Conservation (phyloP, 2,888 invertebrate species). For the Melolontha melolontha region DNA sequence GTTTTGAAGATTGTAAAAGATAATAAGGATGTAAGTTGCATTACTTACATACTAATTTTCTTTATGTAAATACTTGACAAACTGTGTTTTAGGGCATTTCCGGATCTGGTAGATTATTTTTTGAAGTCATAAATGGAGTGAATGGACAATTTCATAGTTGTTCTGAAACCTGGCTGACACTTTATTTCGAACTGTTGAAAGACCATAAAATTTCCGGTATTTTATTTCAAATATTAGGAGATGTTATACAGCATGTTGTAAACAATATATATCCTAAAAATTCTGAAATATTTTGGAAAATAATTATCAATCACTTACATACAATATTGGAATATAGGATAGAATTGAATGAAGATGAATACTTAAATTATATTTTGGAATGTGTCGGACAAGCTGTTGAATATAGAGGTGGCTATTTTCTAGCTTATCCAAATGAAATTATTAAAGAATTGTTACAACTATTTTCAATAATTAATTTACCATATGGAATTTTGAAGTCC, state of each 20-base stretch:
- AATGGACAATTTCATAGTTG: constrained; percentile 88
- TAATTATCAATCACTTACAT: constrained; percentile 63
- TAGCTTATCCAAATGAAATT: constrained; percentile 72
- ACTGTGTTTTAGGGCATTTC: constrained; percentile 72
- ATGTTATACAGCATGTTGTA: constrained; percentile 74
- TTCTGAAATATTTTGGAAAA: constrained; percentile 76
- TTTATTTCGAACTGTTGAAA: constrained; percentile 74
- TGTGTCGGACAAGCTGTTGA: constrained; percentile 73
- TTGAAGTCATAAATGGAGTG: constrained; percentile 89
- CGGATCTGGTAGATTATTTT: constrained; percentile 89
- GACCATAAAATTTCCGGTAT: constrained; percentile 69
- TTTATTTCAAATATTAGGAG: constrained; percentile 74
- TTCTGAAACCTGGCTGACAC: constrained; percentile 76
- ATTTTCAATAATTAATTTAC: constrained; percentile 64
- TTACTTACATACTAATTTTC: not conserved
- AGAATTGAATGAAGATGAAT: constrained; percentile 46
- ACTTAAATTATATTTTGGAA: constrained; percentile 67
- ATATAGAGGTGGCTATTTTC: constrained; percentile 74
- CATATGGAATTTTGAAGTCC: constrained; percentile 67
- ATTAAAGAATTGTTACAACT: constrained; percentile 70
- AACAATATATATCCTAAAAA: constrained; percentile 74
- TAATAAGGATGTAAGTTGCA: constrained; percentile 75
- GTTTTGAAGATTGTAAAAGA: constrained; percentile 76
- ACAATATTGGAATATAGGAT: constrained; percentile 50
- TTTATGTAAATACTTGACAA: constrained; percentile 1